These are phyloP conservation scores for Brachyptera putata DNA, from an alignment of 2,888 invertebrate species.

Conservation along the genomic window DNA sequence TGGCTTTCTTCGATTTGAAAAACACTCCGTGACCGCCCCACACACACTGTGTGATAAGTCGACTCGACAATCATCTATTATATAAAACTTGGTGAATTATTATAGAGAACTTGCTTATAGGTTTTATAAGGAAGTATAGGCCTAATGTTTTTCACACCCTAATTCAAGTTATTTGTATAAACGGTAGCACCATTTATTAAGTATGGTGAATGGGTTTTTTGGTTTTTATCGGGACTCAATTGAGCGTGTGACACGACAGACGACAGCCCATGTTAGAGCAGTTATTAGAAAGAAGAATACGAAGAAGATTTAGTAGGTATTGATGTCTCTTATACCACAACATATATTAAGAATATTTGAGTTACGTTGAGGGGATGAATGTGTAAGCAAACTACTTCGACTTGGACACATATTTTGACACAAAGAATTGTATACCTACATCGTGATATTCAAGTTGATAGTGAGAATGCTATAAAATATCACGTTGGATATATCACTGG, in stretches of 20 bases:
- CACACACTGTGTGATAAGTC: background rate
- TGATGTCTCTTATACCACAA: background rate
- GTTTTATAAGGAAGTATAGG: background rate
- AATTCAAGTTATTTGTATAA: slow-evolving; percentile 1
- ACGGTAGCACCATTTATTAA: slow-evolving; percentile 2
- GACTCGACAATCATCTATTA: slow-evolving; percentile 9
- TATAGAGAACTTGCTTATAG: background rate
- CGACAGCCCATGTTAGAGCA: too few relatives aligned
- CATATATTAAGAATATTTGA: too few relatives aligned
- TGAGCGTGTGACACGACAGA: background rate
- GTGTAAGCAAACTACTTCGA: too few relatives aligned
- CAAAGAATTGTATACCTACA: too few relatives aligned
- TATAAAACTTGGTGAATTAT: slow-evolving; percentile 14
- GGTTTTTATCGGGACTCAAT: background rate
- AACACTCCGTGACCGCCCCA: slow-evolving; percentile 16
- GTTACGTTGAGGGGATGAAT: too few relatives aligned
- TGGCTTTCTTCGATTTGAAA: background rate
- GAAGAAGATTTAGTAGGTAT: background rate
- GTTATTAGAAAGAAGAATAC: background rate
- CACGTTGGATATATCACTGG: too few relatives aligned
- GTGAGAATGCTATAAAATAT: too few relatives aligned
- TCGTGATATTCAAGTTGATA: too few relatives aligned
- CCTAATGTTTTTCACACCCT: background rate
- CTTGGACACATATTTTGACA: too few relatives aligned
- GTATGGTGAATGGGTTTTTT: background rate